A percentile compares a stretch with the other conserved stretches of the same genome.
These are phyloP conservation scores for Eidolon helvum DNA, from an alignment of 2,113 vertebrate species.

Conservation along the genomic window DNA sequence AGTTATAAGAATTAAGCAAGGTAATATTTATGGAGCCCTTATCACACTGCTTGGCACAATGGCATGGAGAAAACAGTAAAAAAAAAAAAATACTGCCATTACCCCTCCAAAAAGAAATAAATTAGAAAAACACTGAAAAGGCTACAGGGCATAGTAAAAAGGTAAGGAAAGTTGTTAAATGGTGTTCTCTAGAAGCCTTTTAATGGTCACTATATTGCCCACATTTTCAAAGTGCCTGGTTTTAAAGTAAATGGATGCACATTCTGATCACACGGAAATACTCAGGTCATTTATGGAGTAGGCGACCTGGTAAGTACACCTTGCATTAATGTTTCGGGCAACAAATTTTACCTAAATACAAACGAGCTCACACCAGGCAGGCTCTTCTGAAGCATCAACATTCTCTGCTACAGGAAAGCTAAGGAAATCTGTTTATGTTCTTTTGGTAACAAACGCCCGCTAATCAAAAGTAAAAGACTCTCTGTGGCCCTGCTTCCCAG, in stretches of 20 bases:
- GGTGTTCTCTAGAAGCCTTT: conserved; percentile 30
- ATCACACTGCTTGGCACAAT: background rate
- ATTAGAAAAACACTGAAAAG: background rate
- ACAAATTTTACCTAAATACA: conserved; percentile 55
- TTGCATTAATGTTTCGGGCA: conserved; percentile 45
- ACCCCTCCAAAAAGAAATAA: background rate
- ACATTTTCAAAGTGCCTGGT: conserved; percentile 34
- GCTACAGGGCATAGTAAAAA: background rate
- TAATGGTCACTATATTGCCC: background rate
- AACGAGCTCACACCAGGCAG: conserved; percentile 42
- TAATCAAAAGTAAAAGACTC: conserved; percentile 53
- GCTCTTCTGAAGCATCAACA: background rate
- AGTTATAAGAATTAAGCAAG: background rate
- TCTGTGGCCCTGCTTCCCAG: conserved; percentile 40
- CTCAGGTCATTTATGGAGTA: background rate
- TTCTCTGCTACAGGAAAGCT: background rate
- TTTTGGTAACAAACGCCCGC: background rate
- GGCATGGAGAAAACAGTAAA: background rate
- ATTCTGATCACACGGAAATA: background rate
- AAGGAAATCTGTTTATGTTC: conserved; percentile 45
- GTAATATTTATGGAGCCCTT: background rate
- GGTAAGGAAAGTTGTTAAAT: background rate
- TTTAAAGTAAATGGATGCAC: conserved; percentile 46
- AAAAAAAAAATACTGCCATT: background rate
- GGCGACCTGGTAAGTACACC: background rate